These are phyloP conservation scores for Stegostoma tigrinum DNA, from an alignment of 2,113 vertebrate species.

Conservation along the genomic window DNA sequence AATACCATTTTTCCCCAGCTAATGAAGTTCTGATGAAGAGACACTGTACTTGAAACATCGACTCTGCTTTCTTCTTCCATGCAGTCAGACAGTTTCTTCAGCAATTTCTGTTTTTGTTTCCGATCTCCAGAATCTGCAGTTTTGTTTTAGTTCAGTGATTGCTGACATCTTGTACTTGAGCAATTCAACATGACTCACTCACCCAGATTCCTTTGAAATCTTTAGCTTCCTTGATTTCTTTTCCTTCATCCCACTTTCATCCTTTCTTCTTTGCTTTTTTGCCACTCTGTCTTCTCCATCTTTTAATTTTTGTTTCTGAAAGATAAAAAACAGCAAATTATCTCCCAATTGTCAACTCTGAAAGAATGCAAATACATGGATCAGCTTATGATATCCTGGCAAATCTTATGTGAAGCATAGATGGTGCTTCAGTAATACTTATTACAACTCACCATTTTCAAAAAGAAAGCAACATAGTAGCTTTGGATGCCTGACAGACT, in stretches of 20 bases:
- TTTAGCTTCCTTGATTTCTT: conserved; percentile 86
- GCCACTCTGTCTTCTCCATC: conserved; percentile 78
- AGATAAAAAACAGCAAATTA: not conserved
- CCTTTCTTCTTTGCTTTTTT: conserved; percentile 88
- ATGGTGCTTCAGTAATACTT: not conserved
- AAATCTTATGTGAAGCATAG: no score
- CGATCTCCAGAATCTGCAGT: no score
- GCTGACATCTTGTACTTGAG: not conserved
- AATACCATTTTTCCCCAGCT: no score
- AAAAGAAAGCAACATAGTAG: not conserved
- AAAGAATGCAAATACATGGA: no score
- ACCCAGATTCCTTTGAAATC: conserved; percentile 82
- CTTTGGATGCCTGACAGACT: not conserved
- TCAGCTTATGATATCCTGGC: not conserved
- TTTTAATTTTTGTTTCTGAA: conserved; percentile 71
- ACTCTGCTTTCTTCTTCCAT: no score
- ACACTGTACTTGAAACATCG: no score
- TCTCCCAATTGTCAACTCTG: not conserved
- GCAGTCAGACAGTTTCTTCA: no score
- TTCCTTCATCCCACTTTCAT: conserved; percentile 74
- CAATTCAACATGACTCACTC: conserved; percentile 40
- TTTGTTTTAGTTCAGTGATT: not conserved
- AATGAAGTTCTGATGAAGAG: no score
- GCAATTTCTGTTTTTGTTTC: no score
- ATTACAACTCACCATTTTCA: not conserved